These are phyloP conservation scores for Drosophila lacteicornis DNA, from an alignment of 1,140 invertebrate species.

Conservation along the genomic window DNA sequence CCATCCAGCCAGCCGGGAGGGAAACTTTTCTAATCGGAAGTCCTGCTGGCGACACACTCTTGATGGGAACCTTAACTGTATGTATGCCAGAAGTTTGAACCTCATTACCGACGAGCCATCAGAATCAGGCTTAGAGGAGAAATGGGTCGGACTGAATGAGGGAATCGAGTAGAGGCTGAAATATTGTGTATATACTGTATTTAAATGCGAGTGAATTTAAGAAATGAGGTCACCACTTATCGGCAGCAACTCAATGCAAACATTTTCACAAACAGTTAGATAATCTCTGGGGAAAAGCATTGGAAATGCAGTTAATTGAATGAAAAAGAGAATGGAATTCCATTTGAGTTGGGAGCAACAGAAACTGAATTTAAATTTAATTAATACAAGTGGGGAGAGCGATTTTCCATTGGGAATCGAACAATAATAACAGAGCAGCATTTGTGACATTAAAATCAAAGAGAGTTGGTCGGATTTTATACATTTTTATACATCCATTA, in stretches of 20 bases:
- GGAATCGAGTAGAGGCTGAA: background rate
- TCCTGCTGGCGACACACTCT: slow-evolving; percentile 30
- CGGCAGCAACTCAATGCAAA: background rate
- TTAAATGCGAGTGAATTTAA: slow-evolving; percentile 5
- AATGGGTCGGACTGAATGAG: slow-evolving; percentile 17
- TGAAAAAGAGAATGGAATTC: background rate
- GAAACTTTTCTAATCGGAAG: slow-evolving; percentile 46
- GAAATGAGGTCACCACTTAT: background rate
- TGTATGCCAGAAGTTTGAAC: slow-evolving; percentile 25
- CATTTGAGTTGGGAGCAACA: background rate
- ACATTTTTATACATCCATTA: no score
- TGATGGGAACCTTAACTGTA: slow-evolving; percentile 4
- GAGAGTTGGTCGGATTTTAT: background rate
- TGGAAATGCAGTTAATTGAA: slow-evolving; percentile 6
- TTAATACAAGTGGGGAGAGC: background rate
- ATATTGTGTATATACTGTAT: slow-evolving; percentile 7
- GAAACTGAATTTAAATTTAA: slow-evolving; percentile 1
- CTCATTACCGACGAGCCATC: slow-evolving; percentile 46
- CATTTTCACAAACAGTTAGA: slow-evolving; percentile 1
- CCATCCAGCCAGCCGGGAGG: background rate
- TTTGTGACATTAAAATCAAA: slow-evolving; percentile 1
- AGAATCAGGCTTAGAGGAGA: slow-evolving; percentile 10
- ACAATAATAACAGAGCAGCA: no score
- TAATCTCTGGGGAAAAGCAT: background rate
- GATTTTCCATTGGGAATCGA: background rate